A percentile compares a stretch with the other conserved stretches of the same genome.
Evolutionary conservation across 2,113 vertebrate species (phyloP).

Genomic region (Galemys pyrenaicus): DNA sequence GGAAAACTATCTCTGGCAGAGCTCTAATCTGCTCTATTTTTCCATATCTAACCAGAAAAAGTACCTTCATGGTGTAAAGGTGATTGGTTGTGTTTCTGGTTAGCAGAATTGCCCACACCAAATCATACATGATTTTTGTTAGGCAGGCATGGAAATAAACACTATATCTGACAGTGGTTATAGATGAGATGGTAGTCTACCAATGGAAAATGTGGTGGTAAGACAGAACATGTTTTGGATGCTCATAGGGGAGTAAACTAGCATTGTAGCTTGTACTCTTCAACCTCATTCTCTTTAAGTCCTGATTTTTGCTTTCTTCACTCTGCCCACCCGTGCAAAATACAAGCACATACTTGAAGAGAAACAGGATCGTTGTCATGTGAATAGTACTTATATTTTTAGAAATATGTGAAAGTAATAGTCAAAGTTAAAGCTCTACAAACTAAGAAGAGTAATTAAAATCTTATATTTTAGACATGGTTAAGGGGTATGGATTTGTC

Average conservation of each 20-base stretch:
- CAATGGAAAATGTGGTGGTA: background rate
- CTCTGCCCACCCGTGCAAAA: background rate
- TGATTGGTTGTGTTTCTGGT: background rate
- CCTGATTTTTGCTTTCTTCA: conserved; percentile 5
- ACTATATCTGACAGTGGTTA: background rate
- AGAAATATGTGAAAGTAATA: conserved; percentile 14
- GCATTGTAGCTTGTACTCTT: background rate
- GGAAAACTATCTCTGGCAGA: background rate
- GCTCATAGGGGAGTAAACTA: background rate
- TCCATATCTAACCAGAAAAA: background rate
- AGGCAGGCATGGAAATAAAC: background rate
- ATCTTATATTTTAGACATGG: background rate
- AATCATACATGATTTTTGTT: background rate
- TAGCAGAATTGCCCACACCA: background rate
- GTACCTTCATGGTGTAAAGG: background rate
- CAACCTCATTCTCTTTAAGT: background rate
- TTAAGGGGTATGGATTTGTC: background rate
- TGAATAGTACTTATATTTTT: conserved; percentile 4
- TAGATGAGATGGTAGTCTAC: background rate
- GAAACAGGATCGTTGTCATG: background rate
- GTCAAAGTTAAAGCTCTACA: background rate
- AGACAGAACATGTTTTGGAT: background rate
- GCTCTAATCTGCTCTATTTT: background rate
- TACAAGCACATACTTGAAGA: background rate
- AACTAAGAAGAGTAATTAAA: background rate